Evolutionary conservation across 2,888 invertebrate species (phyloP), one percentile per base, ranked within the genome.

Genomic region (Metellina segmentata): DNA sequence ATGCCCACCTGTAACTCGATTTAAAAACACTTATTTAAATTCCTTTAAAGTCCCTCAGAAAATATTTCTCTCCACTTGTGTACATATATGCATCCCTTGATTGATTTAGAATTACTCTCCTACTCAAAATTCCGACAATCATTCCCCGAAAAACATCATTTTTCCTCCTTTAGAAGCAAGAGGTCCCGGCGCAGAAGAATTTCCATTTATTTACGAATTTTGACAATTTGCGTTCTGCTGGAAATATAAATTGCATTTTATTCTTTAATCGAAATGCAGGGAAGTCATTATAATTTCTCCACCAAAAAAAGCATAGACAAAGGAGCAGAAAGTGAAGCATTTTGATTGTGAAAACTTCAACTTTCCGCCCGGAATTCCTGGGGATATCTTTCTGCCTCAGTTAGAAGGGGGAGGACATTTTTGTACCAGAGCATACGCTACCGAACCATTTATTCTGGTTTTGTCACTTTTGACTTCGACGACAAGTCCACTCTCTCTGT

Each of bases 141-240:
- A 77, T 81, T 70, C 49, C n/a, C 19, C n/a, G 51, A 85, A 85
- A 85, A 85, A 85, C 85, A 78, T 85, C 69, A 85, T 52, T 85
- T 78, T 51, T 48, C 77, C 19, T 19, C 19, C n/a, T 72, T 34
- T 34, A 69, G 49, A 61, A n/a, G 78, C 69, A 0, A 48, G 11
- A 13, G 61, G n/a, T 49, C 70, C 16, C 20, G 20, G 34, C 7
- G 69, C 61, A 34, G 77, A 86, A 77, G 87, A 87, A 87, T 87
- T 87, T 87, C 87, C 79, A 87, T 87, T 79, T 81, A 87, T 87
- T 87, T 87, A n/a, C 72, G 72, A 81, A 81, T 87, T 87, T 81
- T 87, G 81, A 79, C 87, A 87, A 87, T 72, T 87, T 79, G 52
- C 79, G 52, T 87, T 81, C 79, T 34, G 16, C 20, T 72, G 34